Conservation (phyloP, 2,113 vertebrate species). For the Ornithorhynchus anatinus region DNA sequence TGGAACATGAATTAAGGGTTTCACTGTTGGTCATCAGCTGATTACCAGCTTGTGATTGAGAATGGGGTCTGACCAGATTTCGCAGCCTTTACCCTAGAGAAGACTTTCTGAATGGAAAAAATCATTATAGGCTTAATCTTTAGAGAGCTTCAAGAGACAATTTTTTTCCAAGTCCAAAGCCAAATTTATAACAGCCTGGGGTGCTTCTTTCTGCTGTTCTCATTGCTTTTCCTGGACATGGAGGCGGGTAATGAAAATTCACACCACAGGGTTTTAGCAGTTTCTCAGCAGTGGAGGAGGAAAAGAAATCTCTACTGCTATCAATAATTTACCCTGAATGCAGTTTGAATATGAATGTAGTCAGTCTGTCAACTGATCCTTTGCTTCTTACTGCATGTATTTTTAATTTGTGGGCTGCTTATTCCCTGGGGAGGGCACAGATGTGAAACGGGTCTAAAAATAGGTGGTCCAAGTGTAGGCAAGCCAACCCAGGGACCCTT, state of each 20-base stretch:
- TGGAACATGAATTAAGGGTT: neutral
- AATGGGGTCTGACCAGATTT: too few relatives aligned
- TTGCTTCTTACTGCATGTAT: constrained; percentile 30
- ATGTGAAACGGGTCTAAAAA: constrained; percentile 21
- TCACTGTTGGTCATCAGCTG: neutral
- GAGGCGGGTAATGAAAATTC: constrained; percentile 10
- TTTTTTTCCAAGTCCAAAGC: neutral
- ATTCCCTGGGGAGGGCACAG: constrained; percentile 29
- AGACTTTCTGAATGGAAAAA: too few relatives aligned
- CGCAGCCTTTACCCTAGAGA: too few relatives aligned
- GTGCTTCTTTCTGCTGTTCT: constrained; percentile 21
- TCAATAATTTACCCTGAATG: constrained; percentile 47
- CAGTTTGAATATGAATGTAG: constrained; percentile 24
- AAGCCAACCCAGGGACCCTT: neutral
- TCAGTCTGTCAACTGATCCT: constrained; percentile 10
- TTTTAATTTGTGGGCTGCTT: constrained; percentile 41
- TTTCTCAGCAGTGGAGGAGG: constrained; percentile 54
- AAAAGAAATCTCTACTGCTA: constrained; percentile 34
- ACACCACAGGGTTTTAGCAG: constrained; percentile 46
- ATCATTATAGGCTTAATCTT: too few relatives aligned
- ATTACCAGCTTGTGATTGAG: too few relatives aligned
- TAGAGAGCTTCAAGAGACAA: neutral
- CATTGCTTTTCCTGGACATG: constrained; percentile 25
- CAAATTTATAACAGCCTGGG: neutral
- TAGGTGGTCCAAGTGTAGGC: constrained; percentile 5